Conservation (phyloP, 1,140 invertebrate species). For the Rhopalosiphum padi region DNA sequence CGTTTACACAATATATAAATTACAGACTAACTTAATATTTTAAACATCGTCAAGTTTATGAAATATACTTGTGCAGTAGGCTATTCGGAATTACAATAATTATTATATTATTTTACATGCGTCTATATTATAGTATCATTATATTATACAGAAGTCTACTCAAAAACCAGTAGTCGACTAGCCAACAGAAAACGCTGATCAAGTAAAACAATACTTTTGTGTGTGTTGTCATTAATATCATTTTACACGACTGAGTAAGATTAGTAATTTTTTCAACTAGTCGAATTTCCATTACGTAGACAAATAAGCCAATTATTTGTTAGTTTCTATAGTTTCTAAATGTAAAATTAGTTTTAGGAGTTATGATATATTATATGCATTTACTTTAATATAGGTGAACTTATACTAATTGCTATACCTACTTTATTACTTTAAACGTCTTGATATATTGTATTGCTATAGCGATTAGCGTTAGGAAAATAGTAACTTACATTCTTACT, state of each 20-base stretch:
- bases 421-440: too few relatives aligned
- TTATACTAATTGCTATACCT: background rate
- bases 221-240: background rate
- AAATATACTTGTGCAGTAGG: background rate
- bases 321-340: background rate
- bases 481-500: background rate
- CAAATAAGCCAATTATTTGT: background rate
- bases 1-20: background rate
- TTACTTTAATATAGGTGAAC: background rate
- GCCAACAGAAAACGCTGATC: slow-evolving; percentile 36
- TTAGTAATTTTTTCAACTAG: background rate
- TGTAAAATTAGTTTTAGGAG: background rate
- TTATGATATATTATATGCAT: background rate
- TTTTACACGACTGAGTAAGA: background rate
- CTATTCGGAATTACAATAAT: background rate
- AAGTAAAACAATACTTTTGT: background rate
- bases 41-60: background rate
- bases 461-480: background rate
- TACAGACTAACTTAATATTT: background rate
- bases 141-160: background rate
- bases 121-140: background rate
- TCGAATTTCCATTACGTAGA: background rate
- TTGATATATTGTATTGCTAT: background rate
- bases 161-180: background rate
- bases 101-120: slow-evolving; percentile 19